These are phyloP conservation scores for Rhodinocichla rosea DNA, from an alignment of 2,113 vertebrate genomes.

Conservation along the genomic window DNA sequence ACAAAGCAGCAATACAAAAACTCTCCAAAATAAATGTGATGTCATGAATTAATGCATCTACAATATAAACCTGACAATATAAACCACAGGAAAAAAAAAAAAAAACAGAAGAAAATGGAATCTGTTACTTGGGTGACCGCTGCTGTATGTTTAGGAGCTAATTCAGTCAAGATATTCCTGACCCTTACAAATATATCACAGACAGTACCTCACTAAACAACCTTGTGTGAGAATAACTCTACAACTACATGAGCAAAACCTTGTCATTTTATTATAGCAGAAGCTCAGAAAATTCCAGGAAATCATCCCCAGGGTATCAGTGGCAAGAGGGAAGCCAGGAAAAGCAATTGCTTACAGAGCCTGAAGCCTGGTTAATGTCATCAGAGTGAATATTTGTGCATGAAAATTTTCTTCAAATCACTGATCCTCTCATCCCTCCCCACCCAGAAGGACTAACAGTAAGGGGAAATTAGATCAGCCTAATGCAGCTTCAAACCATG, in stretches of 20 bases:
- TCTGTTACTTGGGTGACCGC: not conserved
- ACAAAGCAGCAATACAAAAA: not conserved
- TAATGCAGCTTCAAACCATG: not conserved
- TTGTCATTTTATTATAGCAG: not conserved
- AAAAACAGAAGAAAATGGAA: not conserved
- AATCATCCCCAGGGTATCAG: not conserved
- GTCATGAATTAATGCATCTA: no score
- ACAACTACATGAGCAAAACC: not conserved
- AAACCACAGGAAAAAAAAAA: not conserved
- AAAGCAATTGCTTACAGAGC: not conserved
- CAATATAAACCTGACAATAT: fast-evolving
- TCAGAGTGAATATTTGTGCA: not conserved
- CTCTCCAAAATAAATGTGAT: not conserved
- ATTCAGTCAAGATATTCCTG: not conserved
- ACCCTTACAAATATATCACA: not conserved
- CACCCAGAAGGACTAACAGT: not conserved
- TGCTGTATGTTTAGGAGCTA: not conserved
- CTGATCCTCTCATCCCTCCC: not conserved
- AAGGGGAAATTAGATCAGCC: not conserved
- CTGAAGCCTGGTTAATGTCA: not conserved
- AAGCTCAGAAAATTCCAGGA: not conserved
- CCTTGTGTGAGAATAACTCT: not conserved
- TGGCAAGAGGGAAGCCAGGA: not conserved
- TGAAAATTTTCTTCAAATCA: not conserved
- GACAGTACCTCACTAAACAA: not conserved